Evolutionary conservation across 2,888 invertebrate species (phyloP), one percentile per base, ranked within the genome.

Genomic region (Sarcophaga subvicina): DNA sequence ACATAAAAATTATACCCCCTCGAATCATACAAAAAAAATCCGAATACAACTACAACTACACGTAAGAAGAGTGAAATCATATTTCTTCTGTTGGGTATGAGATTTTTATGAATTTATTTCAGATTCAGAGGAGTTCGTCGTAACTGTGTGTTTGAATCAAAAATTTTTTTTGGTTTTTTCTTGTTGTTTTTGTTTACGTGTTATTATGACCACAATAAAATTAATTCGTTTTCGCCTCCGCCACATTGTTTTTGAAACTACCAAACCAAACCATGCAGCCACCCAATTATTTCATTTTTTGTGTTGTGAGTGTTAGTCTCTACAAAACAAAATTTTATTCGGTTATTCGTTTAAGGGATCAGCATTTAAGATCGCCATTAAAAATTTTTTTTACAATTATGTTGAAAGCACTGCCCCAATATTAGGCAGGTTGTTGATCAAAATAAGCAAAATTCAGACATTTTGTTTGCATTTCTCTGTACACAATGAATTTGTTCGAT

Each of bases 141-240:
- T 37, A 37, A 37, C 37, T 37, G 37, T 10, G 37, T 37, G 37
- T 37, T 37, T 37, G 37, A 10, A 37, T 10, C 10, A 37, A 37
- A 37, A 37, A 37, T 10, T 37, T 37, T 37, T 37, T 37, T 37
- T 37, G 10, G 8, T 2, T 37, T 37, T 37, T 37, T 37, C 37
- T 37, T 37, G 10, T 37, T 37, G 8, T 37, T 37, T 10, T 37
- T 87, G 88, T 89, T 91, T 89, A 90, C 90, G 89, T 89, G 89
- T 89, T 88, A 91, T 91, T 91, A 91, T 91, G 91, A 90, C 91
- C 90, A 90, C 91, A 90, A 91, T 91, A 90, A 91, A 90, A 88
- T 90, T 86, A 89, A 89, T 88, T 88, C 89, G 78, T 72, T 64
- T 62, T 11, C 45, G 20, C 71, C 64, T 47, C 27, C 17, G 49